Percentiles rank a stretch among this genome's conserved stretches.
Evolutionary conservation across 1,140 invertebrate genomes (phyloP).

Genomic region (Drosophila gunungcola): DNA sequence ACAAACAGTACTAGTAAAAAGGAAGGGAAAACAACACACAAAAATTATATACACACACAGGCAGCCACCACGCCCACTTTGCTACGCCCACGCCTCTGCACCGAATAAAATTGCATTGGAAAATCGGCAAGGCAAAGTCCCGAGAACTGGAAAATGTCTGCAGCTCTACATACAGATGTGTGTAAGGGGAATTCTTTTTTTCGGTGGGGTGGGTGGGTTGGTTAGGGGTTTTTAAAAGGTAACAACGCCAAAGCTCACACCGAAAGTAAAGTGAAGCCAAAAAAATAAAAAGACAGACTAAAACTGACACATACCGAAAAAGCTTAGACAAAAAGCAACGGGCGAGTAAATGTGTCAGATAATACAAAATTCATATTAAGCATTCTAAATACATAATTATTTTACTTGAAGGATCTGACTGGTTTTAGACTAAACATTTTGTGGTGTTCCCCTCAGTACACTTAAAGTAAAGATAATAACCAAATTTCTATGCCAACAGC

Average conservation of each 20-base stretch:
- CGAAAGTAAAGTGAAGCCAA: slow-evolving; percentile 27
- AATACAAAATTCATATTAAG: slow-evolving; percentile 1
- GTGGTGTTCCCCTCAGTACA: no score
- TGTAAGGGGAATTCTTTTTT: slow-evolving; percentile 8
- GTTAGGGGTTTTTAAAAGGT: slow-evolving; percentile 19
- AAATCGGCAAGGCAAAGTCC: slow-evolving; percentile 47
- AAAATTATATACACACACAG: slow-evolving; percentile 23
- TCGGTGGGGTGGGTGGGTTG: neutral
- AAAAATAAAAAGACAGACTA: slow-evolving; percentile 14
- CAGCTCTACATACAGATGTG: slow-evolving; percentile 19
- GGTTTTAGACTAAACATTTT: no score
- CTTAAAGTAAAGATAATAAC: no score
- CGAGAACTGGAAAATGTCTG: slow-evolving; percentile 45
- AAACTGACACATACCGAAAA: slow-evolving; percentile 18
- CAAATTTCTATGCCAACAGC: neutral
- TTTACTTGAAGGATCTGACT: neutral
- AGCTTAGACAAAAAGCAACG: slow-evolving; percentile 11
- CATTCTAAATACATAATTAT: neutral
- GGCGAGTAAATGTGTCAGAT: slow-evolving; percentile 32
- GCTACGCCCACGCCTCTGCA: slow-evolving; percentile 12
- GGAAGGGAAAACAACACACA: slow-evolving; percentile 26
- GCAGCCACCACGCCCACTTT: neutral
- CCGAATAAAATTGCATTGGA: slow-evolving; percentile 51
- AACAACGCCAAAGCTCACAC: slow-evolving; percentile 42
- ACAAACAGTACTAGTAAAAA: slow-evolving; percentile 11